Conservation (phyloP, 2,113 vertebrate species). For the Ciconia maguari region DNA sequence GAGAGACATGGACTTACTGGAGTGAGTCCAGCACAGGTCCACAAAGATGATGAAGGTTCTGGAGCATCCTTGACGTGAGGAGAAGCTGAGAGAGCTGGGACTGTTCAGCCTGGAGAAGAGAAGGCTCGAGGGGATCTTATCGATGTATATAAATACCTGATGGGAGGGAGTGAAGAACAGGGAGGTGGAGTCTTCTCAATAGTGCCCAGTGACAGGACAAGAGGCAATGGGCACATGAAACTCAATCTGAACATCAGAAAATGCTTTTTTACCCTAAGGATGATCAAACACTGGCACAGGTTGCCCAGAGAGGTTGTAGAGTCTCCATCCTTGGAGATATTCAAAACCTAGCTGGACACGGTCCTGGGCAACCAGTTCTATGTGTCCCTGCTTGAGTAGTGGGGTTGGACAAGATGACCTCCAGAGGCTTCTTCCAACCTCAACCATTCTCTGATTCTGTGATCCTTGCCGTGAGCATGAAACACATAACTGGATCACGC, state of each 20-base stretch:
- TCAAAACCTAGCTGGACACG: not conserved
- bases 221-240: not conserved
- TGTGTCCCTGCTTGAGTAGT: not conserved
- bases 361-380: not conserved
- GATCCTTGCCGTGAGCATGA: not conserved
- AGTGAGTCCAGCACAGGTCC: not conserved
- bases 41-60: not conserved
- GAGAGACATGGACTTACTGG: not conserved
- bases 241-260: not conserved
- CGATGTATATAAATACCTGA: not conserved
- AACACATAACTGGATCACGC: not conserved
- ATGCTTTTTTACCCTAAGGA: not conserved
- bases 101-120: not conserved
- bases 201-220: not conserved
- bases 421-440: not conserved
- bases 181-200: not conserved
- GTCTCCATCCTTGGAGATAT: not conserved
- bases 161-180: not conserved
- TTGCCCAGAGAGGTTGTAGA: not conserved
- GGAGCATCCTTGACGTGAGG: not conserved
- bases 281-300: not conserved
- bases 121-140: no score
- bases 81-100: not conserved
- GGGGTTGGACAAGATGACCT: not conserved
- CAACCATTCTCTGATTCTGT: not conserved